Evolutionary conservation across 1,140 invertebrate species (phyloP), one percentile per base, ranked within the genome.

Genomic region (Metopolophium dirhodum): DNA sequence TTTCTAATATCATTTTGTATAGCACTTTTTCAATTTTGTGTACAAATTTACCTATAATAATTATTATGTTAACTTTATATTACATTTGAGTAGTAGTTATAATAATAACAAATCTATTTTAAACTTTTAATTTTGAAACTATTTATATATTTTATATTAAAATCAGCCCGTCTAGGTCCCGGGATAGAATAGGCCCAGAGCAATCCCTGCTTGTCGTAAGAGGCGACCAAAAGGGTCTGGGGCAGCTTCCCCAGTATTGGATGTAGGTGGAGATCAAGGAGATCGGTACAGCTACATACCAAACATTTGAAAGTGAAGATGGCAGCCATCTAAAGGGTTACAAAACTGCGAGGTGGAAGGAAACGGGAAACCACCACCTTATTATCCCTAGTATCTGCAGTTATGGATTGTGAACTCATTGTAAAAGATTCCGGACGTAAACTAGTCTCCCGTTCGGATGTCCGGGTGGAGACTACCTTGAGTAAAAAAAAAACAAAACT

Each of bases 401-500:
- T 68, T 90, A 90, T 90, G 37, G 54, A 68, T 90, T 90, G 89
- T 54, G 3, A 68, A 35, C 90, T 91, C 41, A 49, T 49, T 91
- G 41, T 49, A 68, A 90, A 90, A 90, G 23, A 90, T 90, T 90
- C 57, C 89, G 57, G 57, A 90, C 54, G 89, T 90, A 90, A 90
- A 45, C n/a, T 68, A 90, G 57, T 90, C 89, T 90, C 54, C 57
- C 57, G n/a, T 14, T 90, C 23, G 89, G 57, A 90, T 90, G 54
- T 68, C 57, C 89, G 23, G 26, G 89, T 90, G 89, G 54, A 57
- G 54, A 90, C 89, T 68, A 30, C 54, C 89, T 90, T 77, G 89
- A 90, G 89, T 90, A 61, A 68, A 90, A 18, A 37, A 90, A 90
- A 94, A 93, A n/a, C 91, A 88, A 94, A 94, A 93, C 57, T 68